phyloP scores from a whole-genome alignment of 1,140 invertebrate species.

The Aricia agestis region DNA sequence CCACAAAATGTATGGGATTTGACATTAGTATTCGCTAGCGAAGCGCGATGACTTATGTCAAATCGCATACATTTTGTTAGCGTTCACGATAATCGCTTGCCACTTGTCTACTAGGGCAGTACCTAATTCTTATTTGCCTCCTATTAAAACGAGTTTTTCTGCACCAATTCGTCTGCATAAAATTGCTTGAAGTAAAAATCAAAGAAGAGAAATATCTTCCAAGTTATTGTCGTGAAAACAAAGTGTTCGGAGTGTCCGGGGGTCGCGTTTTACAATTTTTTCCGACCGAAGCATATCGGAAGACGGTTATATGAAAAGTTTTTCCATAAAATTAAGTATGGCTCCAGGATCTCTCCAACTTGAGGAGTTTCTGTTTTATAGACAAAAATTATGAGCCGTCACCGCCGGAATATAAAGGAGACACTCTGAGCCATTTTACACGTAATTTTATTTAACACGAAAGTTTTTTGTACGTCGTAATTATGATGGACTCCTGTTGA shows the following conservation, averaged over 20 bases:
- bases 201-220: background rate
- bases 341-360: background rate
- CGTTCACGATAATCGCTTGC: no score
- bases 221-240: background rate
- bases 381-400: constrained; percentile 3
- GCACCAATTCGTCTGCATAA: background rate
- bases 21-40: no score
- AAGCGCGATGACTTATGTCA: no score
- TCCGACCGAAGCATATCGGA: constrained; percentile 4
- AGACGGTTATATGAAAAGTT: constrained; percentile 12
- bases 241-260: background rate
- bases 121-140: no score
- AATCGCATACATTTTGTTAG: no score
- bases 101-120: no score
- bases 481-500: background rate
- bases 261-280: background rate
- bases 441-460: constrained; percentile 6
- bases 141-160: no score
- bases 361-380: constrained; percentile 13
- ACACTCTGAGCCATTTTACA: constrained; percentile 8
- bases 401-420: background rate
- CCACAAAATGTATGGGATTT: no score
- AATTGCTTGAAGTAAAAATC: background rate
- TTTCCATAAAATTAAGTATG: constrained; percentile 23
- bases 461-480: constrained; percentile 1